These are phyloP conservation scores for Samia ricini DNA, from an alignment of 1,140 invertebrate species.

Conservation along the genomic window DNA sequence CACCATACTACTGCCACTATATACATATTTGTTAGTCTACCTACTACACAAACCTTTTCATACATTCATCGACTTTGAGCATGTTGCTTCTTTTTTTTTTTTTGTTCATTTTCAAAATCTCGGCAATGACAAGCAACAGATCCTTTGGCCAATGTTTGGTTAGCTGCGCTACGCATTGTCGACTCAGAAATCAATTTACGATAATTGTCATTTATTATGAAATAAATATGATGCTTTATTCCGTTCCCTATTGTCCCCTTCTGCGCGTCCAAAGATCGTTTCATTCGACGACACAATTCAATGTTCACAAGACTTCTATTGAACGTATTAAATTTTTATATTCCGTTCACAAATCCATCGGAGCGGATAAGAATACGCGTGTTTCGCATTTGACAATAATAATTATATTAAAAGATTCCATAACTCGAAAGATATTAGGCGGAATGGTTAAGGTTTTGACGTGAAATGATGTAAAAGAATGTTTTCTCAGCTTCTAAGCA, in stretches of 20 bases:
- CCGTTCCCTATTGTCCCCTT: slow-evolving; percentile 43
- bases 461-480: slow-evolving; percentile 53
- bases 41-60: slow-evolving; percentile 41
- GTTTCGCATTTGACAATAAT: slow-evolving; percentile 68
- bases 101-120: slow-evolving; percentile 11
- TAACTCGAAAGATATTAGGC: slow-evolving; percentile 59
- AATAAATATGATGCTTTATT: slow-evolving; percentile 75
- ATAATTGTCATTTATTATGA: slow-evolving; percentile 78
- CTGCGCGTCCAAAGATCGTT: slow-evolving; percentile 46
- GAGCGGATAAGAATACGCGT: slow-evolving; percentile 32
- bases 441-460: slow-evolving; percentile 53
- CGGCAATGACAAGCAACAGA: slow-evolving; percentile 41
- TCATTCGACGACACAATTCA: slow-evolving; percentile 33
- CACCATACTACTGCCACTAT: slow-evolving; percentile 17
- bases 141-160: slow-evolving; percentile 74
- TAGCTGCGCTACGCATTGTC: slow-evolving; percentile 65
- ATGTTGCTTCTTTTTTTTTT: too few species aligned
- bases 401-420: slow-evolving; percentile 58
- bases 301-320: slow-evolving; percentile 46
- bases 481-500: slow-evolving; percentile 70
- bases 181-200: slow-evolving; percentile 67
- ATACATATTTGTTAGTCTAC: slow-evolving; percentile 61
- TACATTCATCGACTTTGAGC: slow-evolving; percentile 29
- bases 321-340: slow-evolving; percentile 61
- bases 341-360: slow-evolving; percentile 54